A percentile compares a stretch with the other conserved stretches of the same genome.
These are phyloP conservation scores for Oxycera nigricornis DNA, from an alignment of 2,888 invertebrate species.

Conservation along the genomic window DNA sequence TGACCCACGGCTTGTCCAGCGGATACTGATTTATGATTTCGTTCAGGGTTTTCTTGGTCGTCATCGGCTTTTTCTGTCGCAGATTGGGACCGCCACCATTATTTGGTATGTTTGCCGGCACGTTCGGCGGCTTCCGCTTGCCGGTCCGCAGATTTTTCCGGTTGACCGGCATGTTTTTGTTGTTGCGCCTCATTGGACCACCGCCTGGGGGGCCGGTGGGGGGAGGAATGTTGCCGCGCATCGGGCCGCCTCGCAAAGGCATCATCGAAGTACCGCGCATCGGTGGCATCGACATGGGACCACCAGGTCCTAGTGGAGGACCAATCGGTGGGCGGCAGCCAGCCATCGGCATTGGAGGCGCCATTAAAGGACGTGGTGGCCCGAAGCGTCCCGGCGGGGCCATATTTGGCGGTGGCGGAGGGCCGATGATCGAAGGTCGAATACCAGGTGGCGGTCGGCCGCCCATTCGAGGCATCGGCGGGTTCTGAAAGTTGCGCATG, in stretches of 20 bases:
- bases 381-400: conserved; percentile 39
- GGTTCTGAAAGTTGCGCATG: conserved; percentile 47
- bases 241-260: conserved; percentile 8
- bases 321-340: conserved; percentile 43
- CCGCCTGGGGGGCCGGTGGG: neutral
- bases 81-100: conserved; percentile 52
- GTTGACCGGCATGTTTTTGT: conserved; percentile 35
- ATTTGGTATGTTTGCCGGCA: conserved; percentile 17
- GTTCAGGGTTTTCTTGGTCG: conserved; percentile 58
- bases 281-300: conserved; percentile 28
- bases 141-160: conserved; percentile 22
- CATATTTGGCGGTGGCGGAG: conserved; percentile 50
- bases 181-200: conserved; percentile 43
- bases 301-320: conserved; percentile 38
- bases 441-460: conserved; percentile 50
- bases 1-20: conserved; percentile 68
- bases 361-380: conserved; percentile 45
- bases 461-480: conserved; percentile 49
- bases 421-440: conserved; percentile 56
- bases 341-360: conserved; percentile 44
- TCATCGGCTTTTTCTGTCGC: conserved; percentile 49
- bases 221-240: conserved; percentile 22
- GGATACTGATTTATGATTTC: conserved; percentile 61
- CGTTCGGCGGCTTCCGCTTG: neutral
- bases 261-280: conserved; percentile 35